Evolutionary conservation across 2,888 invertebrate genomes (phyloP), one percentile per base, ranked within the genome.

Genomic region (Synanthedon myopaeformis): DNA sequence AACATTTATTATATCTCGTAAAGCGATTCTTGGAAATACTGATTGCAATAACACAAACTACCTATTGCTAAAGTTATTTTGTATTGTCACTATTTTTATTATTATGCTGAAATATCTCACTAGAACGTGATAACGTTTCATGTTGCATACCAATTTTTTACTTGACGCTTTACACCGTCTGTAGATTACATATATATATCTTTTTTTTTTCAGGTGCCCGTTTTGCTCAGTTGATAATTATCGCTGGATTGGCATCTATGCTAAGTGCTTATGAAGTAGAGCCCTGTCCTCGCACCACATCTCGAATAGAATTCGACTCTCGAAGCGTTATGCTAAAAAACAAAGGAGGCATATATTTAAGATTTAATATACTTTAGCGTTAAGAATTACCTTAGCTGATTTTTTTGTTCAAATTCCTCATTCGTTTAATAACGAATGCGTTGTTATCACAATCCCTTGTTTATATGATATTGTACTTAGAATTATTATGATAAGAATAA

Each of bases 271-370:
- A 77, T 59, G 49, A 56, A 10, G 74, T 87, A 55, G 82, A 82
- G 58, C 83, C 86, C 1, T 83, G 86, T 61, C 62, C 73, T 1
- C 71, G 65, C 41, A 87, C 87, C 10, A 80, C 85, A 6, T 61
- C 82, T 1, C 62, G 57, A 4, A 83, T 87, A 55, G 65, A 78
- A 35, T 87, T 85, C 61, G 87, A 87, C 54, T 71, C 87, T 1
- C 67, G 87, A 53, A 87, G 87, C 56, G 82, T 87, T 19, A 80
- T 87, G 79, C 71, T 87, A 12, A 87, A 86, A 65, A 87, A 86
- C 62, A 82, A 80, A 65, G 87, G 86, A 50, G 79, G 86, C 53
- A 86, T 87, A 59, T 85, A 79, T 77, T 72, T 87, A 45, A 71
- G 70, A 58, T 83, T 87, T 63, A 69, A 62, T 56, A 49, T 2